Evolutionary conservation across 2,888 invertebrate species (phyloP), one percentile per base, ranked within the genome.

Genomic region (Orthosia incerta): DNA sequence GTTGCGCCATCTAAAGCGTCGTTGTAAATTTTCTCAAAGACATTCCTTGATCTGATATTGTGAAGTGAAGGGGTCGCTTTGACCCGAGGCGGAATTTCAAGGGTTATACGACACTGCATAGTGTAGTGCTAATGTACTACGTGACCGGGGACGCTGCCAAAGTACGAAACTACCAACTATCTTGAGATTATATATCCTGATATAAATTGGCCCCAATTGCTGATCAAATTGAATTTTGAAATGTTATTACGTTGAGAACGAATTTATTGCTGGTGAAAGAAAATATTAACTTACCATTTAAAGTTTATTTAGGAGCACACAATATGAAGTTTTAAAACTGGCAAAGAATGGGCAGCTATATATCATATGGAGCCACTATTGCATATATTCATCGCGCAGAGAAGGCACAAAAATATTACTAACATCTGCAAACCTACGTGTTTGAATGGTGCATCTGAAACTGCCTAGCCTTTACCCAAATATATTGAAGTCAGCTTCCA

Each of bases 51-150:
- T 93, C 92, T 87, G 93, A 93, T 92, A 88, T 85, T 86, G 86
- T 86, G 80, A 70, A 87, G 84, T 74, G 84, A 81, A 90, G 90
- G 90, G 92, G 91, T 90, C 89, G 85, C 78, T 85, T 77, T 88
- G 91, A 91, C 91, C 92, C 90, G 87, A 79, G 87, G 89, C 89
- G 80, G 74, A 86, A 76, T 86, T 87, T 84, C 87, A 85, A 89
- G 91, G 91, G 89, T 87, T 89, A 85, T 86, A 76, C 83, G 76
- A 74, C 84, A 81, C 81, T 82, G 80, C 88, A 80, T 87, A 91
- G 91, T 93, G 89, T 91, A 89, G 93, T 93, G 94, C 91, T 92
- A 94, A 94, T 93, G 93, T 90, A 84, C 80, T 92, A 92, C 92
- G 91, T 91, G 92, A 90, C 90, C 84, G 86, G 76, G 76, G 81